Percentiles rank a stretch among this genome's conserved stretches.
phyloP scores from a whole-genome alignment of 1,140 invertebrate species.

The Zelostemma sp. region DNA sequence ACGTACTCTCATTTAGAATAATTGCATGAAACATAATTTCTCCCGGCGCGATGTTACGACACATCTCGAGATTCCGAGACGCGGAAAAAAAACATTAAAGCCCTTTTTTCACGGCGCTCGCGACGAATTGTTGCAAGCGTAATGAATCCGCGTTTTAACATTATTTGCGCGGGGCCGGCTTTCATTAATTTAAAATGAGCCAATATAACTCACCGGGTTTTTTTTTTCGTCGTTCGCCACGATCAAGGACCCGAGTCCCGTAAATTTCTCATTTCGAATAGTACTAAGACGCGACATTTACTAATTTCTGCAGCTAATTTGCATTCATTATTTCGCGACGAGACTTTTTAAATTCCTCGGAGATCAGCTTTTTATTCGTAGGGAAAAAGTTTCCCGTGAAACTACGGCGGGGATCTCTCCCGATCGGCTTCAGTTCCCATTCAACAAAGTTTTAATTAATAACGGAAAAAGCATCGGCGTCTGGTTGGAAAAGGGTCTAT shows the following conservation, averaged over 20 bases:
- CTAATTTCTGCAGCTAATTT: background rate
- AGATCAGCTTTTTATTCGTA: slow-evolving; percentile 11
- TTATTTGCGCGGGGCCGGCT: background rate
- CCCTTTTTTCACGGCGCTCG: too few species aligned
- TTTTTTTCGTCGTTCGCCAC: background rate
- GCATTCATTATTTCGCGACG: slow-evolving; percentile 14
- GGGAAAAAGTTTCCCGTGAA: slow-evolving; percentile 23
- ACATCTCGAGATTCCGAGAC: too few species aligned
- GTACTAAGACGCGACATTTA: background rate
- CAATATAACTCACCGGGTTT: background rate
- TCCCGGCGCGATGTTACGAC: too few species aligned
- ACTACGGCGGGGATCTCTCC: slow-evolving; percentile 7
- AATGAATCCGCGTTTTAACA: too few species aligned
- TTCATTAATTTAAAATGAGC: background rate
- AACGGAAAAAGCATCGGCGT: slow-evolving; percentile 20
- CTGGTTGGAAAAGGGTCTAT: slow-evolving; percentile 32
- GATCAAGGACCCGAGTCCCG: background rate
- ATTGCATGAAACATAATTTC: background rate
- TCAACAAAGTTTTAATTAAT: slow-evolving; percentile 46
- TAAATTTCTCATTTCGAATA: slow-evolving; percentile 6
- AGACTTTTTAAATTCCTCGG: slow-evolving; percentile 25
- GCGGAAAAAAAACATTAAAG: too few species aligned
- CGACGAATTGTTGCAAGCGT: too few species aligned
- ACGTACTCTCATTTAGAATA: background rate
- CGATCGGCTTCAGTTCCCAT: slow-evolving; percentile 34